A percentile compares a stretch with the other conserved stretches of the same genome.
These are phyloP conservation scores for Automeris io DNA, from an alignment of 2,888 invertebrate genomes.

Conservation along the genomic window DNA sequence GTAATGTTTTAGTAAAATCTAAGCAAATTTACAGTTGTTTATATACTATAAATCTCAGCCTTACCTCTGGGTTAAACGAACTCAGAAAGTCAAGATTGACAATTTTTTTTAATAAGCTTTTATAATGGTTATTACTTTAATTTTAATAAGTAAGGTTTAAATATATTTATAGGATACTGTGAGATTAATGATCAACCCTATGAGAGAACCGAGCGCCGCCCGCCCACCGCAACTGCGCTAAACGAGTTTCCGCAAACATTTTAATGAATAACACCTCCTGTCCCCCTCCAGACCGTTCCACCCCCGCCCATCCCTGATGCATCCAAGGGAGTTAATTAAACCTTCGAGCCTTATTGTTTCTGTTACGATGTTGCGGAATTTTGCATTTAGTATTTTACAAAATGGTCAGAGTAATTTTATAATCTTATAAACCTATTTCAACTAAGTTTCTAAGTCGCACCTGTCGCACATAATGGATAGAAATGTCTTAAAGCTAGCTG, in stretches of 20 bases:
- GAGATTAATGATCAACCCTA: slow-evolving; percentile 33
- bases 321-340: slow-evolving; percentile 59
- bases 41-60: no score
- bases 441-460: no score
- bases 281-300: slow-evolving; percentile 18
- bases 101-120: no score
- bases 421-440: no score
- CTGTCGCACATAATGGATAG: no score
- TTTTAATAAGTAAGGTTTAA: no score
- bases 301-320: slow-evolving; percentile 17
- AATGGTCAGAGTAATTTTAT: not conserved
- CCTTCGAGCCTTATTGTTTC: slow-evolving; percentile 74
- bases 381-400: slow-evolving; percentile 35
- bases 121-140: no score
- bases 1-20: no score
- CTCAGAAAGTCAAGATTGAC: no score
- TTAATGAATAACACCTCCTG: slow-evolving; percentile 74
- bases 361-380: slow-evolving; percentile 55
- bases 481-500: no score
- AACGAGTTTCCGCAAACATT: slow-evolving; percentile 77
- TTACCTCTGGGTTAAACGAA: no score
- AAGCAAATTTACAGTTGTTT: no score
- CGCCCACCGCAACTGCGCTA: slow-evolving; percentile 67
- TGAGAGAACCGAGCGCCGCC: slow-evolving; percentile 32
- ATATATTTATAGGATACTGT: not conserved